Evolutionary conservation across 2,113 vertebrate species (phyloP).

Genomic region (Cranoglanis bouderius): DNA sequence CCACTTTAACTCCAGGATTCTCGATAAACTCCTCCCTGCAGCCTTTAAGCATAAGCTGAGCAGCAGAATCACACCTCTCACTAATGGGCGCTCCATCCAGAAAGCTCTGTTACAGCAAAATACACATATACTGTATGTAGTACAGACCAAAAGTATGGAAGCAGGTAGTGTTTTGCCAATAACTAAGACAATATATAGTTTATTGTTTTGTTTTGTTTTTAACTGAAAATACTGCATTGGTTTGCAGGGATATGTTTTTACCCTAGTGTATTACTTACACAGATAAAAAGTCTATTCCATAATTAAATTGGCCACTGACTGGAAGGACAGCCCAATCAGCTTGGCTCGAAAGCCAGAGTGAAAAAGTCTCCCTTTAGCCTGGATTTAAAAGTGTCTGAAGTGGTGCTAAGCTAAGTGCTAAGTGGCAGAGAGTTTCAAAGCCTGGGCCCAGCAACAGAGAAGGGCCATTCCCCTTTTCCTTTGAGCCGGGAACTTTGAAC

Average conservation of each 20-base stretch:
- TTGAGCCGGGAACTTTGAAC: background rate
- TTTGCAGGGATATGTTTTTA: background rate
- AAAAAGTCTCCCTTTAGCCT: background rate
- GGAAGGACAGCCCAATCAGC: background rate
- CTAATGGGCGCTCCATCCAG: constrained; percentile 75
- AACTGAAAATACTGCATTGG: background rate
- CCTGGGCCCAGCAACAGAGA: background rate
- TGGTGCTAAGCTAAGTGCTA: background rate
- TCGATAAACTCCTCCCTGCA: constrained; percentile 84
- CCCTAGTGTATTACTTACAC: background rate
- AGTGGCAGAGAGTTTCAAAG: background rate
- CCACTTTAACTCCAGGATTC: constrained; percentile 76
- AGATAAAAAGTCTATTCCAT: background rate
- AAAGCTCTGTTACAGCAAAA: constrained; percentile 80
- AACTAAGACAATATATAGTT: background rate
- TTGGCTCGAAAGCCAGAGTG: background rate
- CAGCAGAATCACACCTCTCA: constrained; percentile 84
- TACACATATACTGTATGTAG: background rate
- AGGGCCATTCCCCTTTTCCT: background rate
- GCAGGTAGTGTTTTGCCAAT: background rate
- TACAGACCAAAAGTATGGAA: background rate
- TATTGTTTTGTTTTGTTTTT: background rate
- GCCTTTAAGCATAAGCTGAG: constrained; percentile 83
- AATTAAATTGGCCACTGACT: background rate
- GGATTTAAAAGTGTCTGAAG: background rate